Conservation (phyloP, 2,888 invertebrate species). For the Diaprepes abbreviatus region DNA sequence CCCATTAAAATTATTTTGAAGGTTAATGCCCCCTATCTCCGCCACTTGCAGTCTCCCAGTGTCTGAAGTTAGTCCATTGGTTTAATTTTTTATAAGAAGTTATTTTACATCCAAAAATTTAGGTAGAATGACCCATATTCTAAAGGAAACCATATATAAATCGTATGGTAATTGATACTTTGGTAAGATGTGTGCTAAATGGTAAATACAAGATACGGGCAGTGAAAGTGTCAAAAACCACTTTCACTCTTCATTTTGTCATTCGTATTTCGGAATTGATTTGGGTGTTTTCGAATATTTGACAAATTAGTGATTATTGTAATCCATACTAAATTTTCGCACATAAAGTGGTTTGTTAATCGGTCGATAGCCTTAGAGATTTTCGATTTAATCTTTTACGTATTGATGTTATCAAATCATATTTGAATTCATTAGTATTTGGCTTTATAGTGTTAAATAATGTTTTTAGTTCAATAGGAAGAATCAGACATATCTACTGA, state of each 20-base stretch:
- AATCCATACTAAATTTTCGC: neutral
- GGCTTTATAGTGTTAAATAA: too few relatives aligned
- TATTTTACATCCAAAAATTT: too few relatives aligned
- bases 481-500: too few relatives aligned
- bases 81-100: too few relatives aligned
- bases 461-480: too few relatives aligned
- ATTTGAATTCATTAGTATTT: too few relatives aligned
- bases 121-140: neutral
- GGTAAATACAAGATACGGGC: slow-evolving; percentile 1
- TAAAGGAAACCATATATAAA: slow-evolving; percentile 5
- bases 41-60: too few relatives aligned
- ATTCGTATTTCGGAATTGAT: neutral
- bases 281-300: slow-evolving; percentile 12
- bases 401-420: too few relatives aligned
- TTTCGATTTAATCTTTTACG: too few relatives aligned
- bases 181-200: neutral
- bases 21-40: too few relatives aligned
- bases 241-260: slow-evolving; percentile 16
- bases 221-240: slow-evolving; percentile 14
- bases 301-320: neutral
- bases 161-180: slow-evolving; percentile 13
- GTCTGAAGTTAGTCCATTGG: too few relatives aligned
- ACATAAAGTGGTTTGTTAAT: neutral
- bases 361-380: neutral
- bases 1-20: too few relatives aligned